phyloP scores from a whole-genome alignment of 2,113 vertebrate genomes.

The Catharus fuscescens region DNA sequence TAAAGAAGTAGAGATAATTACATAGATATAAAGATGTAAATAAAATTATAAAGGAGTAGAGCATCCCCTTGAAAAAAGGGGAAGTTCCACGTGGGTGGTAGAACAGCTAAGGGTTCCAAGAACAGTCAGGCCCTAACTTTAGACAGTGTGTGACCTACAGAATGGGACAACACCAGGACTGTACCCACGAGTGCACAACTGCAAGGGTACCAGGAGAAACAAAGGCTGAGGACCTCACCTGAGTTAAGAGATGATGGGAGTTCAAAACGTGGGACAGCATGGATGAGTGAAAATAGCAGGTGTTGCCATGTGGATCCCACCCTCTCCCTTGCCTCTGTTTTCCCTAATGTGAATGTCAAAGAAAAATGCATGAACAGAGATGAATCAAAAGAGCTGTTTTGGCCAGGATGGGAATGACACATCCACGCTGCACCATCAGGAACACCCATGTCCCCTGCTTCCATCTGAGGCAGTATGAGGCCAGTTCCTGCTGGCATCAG shows the following conservation, averaged over 20 bases:
- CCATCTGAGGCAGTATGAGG: background rate
- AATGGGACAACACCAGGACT: background rate
- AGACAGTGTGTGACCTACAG: background rate
- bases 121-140: background rate
- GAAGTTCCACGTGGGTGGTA: background rate
- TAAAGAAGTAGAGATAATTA: background rate
- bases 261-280: background rate
- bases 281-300: background rate
- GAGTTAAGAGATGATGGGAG: background rate
- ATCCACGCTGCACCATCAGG: background rate
- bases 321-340: background rate
- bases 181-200: background rate
- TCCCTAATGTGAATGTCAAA: background rate
- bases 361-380: background rate
- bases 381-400: background rate
- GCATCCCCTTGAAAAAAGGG: background rate
- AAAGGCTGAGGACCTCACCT: background rate
- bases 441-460: background rate
- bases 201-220: background rate
- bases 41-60: background rate
- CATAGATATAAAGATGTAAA: background rate
- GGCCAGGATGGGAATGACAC: background rate
- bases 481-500: background rate
- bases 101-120: background rate
- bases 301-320: background rate